Evolutionary conservation across 2,113 vertebrate genomes (phyloP).

Genomic region (Lonchura striata): DNA sequence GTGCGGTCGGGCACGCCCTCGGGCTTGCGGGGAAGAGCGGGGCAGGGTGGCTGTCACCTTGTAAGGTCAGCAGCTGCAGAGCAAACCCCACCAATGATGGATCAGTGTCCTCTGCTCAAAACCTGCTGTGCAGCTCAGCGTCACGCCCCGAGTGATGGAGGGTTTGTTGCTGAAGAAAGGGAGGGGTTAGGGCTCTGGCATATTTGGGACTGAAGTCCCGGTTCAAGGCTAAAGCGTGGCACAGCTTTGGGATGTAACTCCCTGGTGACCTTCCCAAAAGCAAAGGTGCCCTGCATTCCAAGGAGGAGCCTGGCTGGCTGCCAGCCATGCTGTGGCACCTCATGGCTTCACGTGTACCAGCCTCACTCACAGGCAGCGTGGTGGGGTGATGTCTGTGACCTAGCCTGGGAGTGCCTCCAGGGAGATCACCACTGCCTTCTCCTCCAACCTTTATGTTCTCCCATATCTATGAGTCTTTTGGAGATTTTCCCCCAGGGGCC

Average conservation of each 20-base stretch:
- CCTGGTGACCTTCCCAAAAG: conserved; percentile 5
- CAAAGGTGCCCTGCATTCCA: not conserved
- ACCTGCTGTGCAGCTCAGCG: rapidly evolving
- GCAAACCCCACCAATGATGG: not conserved
- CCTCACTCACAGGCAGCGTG: rapidly evolving
- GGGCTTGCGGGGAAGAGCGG: not conserved
- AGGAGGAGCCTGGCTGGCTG: not conserved
- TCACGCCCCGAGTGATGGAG: not conserved
- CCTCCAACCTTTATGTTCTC: not conserved
- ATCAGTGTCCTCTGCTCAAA: not conserved
- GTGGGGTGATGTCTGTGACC: not conserved
- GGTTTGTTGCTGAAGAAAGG: not conserved
- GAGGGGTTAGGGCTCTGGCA: not conserved
- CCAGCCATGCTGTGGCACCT: not conserved
- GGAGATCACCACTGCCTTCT: not conserved
- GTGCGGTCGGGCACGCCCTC: rapidly evolving
- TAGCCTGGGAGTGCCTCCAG: not conserved
- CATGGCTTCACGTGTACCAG: not conserved
- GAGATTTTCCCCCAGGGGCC: not conserved
- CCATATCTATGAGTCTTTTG: no score
- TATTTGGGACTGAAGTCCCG: not conserved
- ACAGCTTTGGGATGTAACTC: not conserved
- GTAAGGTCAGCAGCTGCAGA: not conserved
- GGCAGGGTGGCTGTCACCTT: rapidly evolving
- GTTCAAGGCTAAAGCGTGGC: not conserved